Percentiles rank a stretch among this genome's conserved stretches.
Conservation (phyloP, 1,140 invertebrate genomes). For the Lepidurus couesii region DNA sequence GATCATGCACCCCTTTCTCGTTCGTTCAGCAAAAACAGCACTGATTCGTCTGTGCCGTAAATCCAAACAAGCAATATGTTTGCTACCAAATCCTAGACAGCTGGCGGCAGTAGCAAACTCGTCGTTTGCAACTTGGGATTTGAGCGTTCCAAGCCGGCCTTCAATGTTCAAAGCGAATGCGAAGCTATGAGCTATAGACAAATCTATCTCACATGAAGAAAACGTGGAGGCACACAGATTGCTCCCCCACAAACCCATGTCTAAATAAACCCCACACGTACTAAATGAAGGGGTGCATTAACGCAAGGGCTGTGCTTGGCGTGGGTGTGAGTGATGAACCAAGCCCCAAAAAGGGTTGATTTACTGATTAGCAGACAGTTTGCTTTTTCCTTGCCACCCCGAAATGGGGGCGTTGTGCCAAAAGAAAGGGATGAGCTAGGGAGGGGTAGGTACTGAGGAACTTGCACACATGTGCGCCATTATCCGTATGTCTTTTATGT, state of each 20-base stretch:
- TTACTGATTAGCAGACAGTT: background rate
- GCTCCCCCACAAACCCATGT: too few relatives aligned
- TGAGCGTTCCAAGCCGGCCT: background rate
- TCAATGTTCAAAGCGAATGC: background rate
- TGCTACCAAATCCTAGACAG: background rate
- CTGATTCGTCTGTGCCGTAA: background rate
- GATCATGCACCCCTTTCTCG: background rate
- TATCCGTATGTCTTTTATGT: background rate
- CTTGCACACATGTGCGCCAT: background rate
- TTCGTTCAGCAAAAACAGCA: background rate
- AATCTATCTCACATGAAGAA: too few relatives aligned
- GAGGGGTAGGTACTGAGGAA: background rate
- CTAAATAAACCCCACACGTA: background rate
- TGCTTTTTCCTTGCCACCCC: background rate
- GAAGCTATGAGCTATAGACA: too few relatives aligned
- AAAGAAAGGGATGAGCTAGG: background rate
- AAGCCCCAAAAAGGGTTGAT: background rate
- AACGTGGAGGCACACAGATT: too few relatives aligned
- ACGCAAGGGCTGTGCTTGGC: background rate
- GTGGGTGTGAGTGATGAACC: background rate
- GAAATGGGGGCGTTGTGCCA: background rate
- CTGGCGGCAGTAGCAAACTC: background rate
- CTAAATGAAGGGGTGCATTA: background rate
- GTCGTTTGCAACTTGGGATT: background rate
- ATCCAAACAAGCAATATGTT: background rate